Base-by-base conservation (phyloP, 2,797 vertebrate genomes). In the Mycteria americana region DNA sequence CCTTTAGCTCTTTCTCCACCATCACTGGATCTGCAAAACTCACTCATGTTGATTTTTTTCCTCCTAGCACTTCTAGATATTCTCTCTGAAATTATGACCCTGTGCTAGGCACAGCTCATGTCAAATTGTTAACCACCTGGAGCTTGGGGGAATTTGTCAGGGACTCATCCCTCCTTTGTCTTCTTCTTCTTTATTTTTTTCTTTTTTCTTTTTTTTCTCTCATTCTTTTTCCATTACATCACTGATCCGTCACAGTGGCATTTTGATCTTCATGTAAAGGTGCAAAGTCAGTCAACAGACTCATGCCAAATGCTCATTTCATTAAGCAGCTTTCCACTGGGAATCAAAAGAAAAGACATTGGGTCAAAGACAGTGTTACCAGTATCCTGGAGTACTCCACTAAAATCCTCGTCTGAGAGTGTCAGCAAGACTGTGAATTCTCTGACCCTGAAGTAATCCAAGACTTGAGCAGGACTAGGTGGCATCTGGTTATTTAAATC, bases 391-490 rank as follows among this genome's bases (percentile, higher is more conserved):
- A 80, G 73, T 19, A 50, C 3, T 28, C n/a, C 28, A 65, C 45
- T n/a, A 51, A 84, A 85, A 33, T 2, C 9, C 6, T 57, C 8
- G 5, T 50, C 18, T 56, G 9, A 0, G 3, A 24, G 5, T 10
- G 22, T 28, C 67, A 82, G 27, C 10, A 37, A 68, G 28, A 13
- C 7, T 62, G 19, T 22, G 30, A 45, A 33, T 64, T 86, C 73
- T 72, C 28, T 64, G 45, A 76, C 4, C 7, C 18, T 0, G 0
- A 45, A 87, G 10, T 17, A 67, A 67, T 75, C 67, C 22, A 51
- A 78, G 56, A 25, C 6, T 78, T 59, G 10, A 83, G n/a, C n/a
- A 77, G 28, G 41, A 80, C 21, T 13, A 56, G 22, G 33, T 18
- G 24, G 6, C 7, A 19, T 56, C 24, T 28, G 9, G n/a, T 12